These are phyloP conservation scores for Amaurobius ferox DNA, from an alignment of 2,888 invertebrate species.

Conservation along the genomic window DNA sequence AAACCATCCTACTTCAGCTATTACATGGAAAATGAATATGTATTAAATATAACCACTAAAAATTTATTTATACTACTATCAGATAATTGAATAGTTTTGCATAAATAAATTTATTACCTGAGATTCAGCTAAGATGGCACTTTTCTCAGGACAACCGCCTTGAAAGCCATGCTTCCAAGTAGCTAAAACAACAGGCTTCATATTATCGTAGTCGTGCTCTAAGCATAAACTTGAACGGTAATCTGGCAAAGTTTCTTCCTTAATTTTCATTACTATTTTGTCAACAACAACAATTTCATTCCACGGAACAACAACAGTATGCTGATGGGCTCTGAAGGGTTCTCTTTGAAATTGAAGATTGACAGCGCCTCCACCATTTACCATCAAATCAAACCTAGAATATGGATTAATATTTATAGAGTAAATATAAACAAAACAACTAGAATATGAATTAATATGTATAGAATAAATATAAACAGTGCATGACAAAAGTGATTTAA, in stretches of 20 bases:
- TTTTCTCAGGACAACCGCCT: constrained; percentile 87
- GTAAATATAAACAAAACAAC: too few species aligned
- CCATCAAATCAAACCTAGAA: constrained; percentile 96
- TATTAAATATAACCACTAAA: too few species aligned
- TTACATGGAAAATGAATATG: too few species aligned
- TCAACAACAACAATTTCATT: constrained; percentile 95
- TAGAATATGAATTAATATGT: too few species aligned
- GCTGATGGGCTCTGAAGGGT: constrained; percentile 91
- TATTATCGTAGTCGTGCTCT: constrained; percentile 90
- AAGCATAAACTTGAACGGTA: constrained; percentile 81
- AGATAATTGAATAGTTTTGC: too few species aligned
- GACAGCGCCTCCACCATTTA: constrained; percentile 98
- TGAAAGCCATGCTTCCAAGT: constrained; percentile 94
- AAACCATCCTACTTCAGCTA: too few species aligned
- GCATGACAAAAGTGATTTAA: too few species aligned
- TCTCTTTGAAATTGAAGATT: constrained; percentile 96
- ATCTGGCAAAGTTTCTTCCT: constrained; percentile 73
- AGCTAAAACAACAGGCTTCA: constrained; percentile 90
- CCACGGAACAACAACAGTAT: constrained; percentile 96
- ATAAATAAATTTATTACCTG: too few species aligned
- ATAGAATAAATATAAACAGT: too few species aligned
- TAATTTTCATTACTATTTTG: constrained; percentile 74
- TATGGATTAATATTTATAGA: too few species aligned
- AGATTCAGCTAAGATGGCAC: constrained; percentile 92
- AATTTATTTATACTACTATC: too few species aligned